A percentile compares a stretch with the other conserved stretches of the same genome.
Conservation (phyloP, 1,140 invertebrate species). For the Drosophila paulistorum region DNA sequence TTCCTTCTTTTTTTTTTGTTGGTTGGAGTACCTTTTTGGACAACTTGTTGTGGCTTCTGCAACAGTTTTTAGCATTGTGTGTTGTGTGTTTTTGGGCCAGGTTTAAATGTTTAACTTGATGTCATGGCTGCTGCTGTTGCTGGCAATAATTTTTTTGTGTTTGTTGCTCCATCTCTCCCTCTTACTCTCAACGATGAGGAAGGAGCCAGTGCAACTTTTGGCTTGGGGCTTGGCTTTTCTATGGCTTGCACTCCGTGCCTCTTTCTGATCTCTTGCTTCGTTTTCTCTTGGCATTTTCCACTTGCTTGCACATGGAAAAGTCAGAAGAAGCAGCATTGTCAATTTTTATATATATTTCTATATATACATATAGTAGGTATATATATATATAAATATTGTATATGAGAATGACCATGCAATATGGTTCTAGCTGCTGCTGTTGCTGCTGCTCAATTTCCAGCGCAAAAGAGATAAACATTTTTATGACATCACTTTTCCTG, state of each 20-base stretch:
- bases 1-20: neutral
- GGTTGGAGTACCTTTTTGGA: slow-evolving; percentile 13
- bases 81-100: slow-evolving; percentile 8
- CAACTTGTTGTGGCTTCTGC: slow-evolving; percentile 2
- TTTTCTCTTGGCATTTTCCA: slow-evolving; percentile 65
- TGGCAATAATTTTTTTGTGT: neutral
- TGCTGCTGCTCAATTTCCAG: slow-evolving; percentile 71
- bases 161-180: neutral
- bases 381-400: slow-evolving; percentile 3
- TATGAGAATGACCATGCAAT: slow-evolving; percentile 60
- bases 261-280: slow-evolving; percentile 11
- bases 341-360: slow-evolving; percentile 26
- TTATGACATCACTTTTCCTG: slow-evolving; percentile 78
- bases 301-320: slow-evolving; percentile 52
- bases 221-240: slow-evolving; percentile 43
- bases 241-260: slow-evolving; percentile 34
- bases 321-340: slow-evolving; percentile 34
- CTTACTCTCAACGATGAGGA: neutral
- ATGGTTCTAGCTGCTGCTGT: slow-evolving; percentile 33
- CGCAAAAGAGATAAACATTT: slow-evolving; percentile 75
- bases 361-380: neutral
- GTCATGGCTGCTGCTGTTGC: slow-evolving; percentile 21
- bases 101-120: slow-evolving; percentile 14
- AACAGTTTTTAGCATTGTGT: slow-evolving; percentile 5
- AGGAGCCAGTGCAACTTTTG: slow-evolving; percentile 4